A percentile compares a stretch with the other conserved stretches of the same genome.
Conservation (phyloP, 1,140 invertebrate species). For the Zaprionus capensis region DNA sequence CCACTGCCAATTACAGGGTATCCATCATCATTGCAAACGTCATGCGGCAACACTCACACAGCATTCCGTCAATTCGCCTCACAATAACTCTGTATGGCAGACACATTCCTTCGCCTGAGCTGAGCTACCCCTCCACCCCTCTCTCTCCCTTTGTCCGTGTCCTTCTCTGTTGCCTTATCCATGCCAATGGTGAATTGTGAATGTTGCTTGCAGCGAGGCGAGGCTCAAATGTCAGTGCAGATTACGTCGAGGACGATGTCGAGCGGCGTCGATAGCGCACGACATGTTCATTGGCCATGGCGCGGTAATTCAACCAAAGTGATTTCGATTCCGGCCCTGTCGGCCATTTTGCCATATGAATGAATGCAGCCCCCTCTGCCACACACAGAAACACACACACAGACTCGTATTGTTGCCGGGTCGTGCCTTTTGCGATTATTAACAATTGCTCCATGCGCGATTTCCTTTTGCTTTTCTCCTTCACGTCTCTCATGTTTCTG, state of each 20-base stretch:
- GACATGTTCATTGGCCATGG: conserved; percentile 76
- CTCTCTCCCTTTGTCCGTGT: background rate
- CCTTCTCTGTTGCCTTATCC: background rate
- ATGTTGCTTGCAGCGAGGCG: conserved; percentile 18
- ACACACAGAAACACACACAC: background rate
- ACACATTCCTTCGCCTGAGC: background rate
- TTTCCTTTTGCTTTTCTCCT: conserved; percentile 36
- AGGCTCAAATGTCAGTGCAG: conserved; percentile 56
- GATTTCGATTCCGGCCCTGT: conserved; percentile 71
- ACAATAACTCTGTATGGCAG: conserved; percentile 3
- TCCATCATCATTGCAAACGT: background rate
- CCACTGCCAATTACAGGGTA: background rate
- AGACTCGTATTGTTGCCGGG: conserved; percentile 1
- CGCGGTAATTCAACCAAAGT: conserved; percentile 64
- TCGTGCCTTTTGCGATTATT: conserved; percentile 55
- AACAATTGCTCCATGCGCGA: conserved; percentile 61
- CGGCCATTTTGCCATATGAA: conserved; percentile 64
- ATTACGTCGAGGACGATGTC: conserved; percentile 54
- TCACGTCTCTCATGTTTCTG: conserved; percentile 15
- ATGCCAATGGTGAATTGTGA: background rate
- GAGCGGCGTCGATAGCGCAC: conserved; percentile 49
- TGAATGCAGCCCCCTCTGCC: conserved; percentile 14
- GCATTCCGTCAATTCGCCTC: background rate
- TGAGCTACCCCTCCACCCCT: background rate
- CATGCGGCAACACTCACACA: background rate